Evolutionary conservation across 2,113 vertebrate species (phyloP), one percentile per base, ranked within the genome.

Genomic region (Ibidorhyncha struthersii): DNA sequence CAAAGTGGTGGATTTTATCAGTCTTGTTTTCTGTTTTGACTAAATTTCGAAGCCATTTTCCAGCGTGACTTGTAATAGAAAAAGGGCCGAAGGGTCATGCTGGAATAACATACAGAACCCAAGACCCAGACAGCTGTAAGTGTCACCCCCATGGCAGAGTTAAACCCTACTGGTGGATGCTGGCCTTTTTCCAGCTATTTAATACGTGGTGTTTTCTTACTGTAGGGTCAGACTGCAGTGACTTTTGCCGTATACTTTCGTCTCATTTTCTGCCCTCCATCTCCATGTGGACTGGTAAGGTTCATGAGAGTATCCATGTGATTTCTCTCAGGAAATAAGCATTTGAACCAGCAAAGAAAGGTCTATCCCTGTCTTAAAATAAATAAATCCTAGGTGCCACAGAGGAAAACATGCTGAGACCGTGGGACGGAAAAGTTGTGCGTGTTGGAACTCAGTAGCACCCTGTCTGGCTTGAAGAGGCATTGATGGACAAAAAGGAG

Each of bases 331-430:
- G 93, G 90, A 93, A 86, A 70, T 49, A 41, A 85, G 76, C 53
- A 47, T 86, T 86, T 96, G 91, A 96, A 96, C 89, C 91, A 90
- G 82, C 86, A 90, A 52, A 70, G 87, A 89, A 92, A 88, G 94
- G 90, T 94, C 96, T 88, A 1, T 22, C 74, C 71, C 20, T 88
- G 49, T 16, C 85, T 90, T 73, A 78, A 90, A 66, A 66, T 73
- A 96, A 97, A 96, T 89, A 94, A 95, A 94, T 52, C 29, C 19
- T 8, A 40, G 82, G 59, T 83, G 71, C 49, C 67, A 8, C 20
- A 67, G 92, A 66, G 93, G 93, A 63, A 94, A 61, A 89, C 14
- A 22, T 1, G 17, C 53, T 63, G 38, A 18, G 70, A 17, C 8
- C 52, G 61, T 76, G 93, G 93, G 96, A 76, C 82, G 80, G 88